Conservation (phyloP, 2,797 vertebrate genomes). For the Loris lydekkerianus region DNA sequence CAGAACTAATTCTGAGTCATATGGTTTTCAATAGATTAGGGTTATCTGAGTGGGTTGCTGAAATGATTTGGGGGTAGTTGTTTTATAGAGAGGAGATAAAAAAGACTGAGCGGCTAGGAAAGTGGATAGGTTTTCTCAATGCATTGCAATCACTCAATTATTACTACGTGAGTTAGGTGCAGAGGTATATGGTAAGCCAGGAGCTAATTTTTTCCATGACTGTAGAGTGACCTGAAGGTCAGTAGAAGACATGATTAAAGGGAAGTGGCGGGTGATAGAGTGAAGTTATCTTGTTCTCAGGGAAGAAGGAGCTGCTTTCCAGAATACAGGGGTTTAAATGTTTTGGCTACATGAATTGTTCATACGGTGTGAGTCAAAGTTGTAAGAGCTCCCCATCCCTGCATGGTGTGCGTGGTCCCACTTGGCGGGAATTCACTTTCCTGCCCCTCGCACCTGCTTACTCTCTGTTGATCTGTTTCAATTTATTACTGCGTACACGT, state of each 20-base stretch:
- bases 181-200: neutral
- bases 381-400: no score
- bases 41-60: neutral
- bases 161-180: neutral
- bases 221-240: neutral
- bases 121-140: neutral
- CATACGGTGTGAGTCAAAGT: no score
- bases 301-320: neutral
- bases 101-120: neutral
- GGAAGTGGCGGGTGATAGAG: neutral
- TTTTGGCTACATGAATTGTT: no score
- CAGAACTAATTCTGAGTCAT: slow-evolving; percentile 35
- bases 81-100: neutral
- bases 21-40: neutral
- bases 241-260: neutral
- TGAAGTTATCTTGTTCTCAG: neutral
- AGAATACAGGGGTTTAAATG: no score
- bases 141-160: neutral
- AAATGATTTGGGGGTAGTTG: neutral
- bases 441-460: no score
- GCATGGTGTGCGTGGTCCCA: no score
- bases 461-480: no score
- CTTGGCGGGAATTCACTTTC: no score
- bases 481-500: no score
- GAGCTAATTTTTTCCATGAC: neutral